Conservation (phyloP, 1,140 invertebrate genomes). For the Nasonia longicornis region DNA sequence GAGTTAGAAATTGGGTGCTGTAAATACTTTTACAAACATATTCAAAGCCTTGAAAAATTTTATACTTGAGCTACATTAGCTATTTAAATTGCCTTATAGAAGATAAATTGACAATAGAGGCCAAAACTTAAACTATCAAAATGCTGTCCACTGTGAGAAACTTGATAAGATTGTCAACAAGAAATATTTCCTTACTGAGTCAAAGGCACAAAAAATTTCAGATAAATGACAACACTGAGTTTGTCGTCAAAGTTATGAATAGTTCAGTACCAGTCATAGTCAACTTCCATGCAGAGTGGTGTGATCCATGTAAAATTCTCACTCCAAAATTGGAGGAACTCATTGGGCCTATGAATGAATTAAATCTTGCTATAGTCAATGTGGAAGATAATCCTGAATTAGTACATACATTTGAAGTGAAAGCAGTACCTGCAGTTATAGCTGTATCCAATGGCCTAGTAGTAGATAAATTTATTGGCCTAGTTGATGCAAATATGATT, state of each 20-base stretch:
- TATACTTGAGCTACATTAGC: neutral
- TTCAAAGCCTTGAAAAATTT: neutral
- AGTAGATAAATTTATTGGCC: conserved; percentile 92
- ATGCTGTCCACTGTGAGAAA: conserved; percentile 60
- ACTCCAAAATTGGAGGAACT: conserved; percentile 90
- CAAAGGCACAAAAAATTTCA: conserved; percentile 68
- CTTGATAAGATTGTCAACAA: conserved; percentile 48
- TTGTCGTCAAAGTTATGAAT: conserved; percentile 81
- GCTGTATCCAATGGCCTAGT: conserved; percentile 90
- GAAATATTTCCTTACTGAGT: conserved; percentile 55
- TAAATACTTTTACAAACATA: conserved; percentile 47
- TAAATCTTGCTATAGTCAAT: conserved; percentile 92
- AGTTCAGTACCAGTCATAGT: conserved; percentile 85
- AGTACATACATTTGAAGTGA: conserved; percentile 85
- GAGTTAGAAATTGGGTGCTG: conserved; percentile 65
- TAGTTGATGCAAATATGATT: conserved; percentile 87
- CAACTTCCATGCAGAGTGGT: conserved; percentile 93
- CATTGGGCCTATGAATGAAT: conserved; percentile 79
- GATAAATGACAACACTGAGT: conserved; percentile 72
- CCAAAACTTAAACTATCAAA: conserved; percentile 41
- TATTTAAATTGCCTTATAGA: conserved; percentile 10
- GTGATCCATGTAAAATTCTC: conserved; percentile 95
- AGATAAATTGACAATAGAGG: conserved; percentile 5
- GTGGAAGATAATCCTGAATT: conserved; percentile 90
- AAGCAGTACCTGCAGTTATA: conserved; percentile 91